Conservation (phyloP, 2,888 invertebrate species). For the Zaprionus obscuricornis region DNA sequence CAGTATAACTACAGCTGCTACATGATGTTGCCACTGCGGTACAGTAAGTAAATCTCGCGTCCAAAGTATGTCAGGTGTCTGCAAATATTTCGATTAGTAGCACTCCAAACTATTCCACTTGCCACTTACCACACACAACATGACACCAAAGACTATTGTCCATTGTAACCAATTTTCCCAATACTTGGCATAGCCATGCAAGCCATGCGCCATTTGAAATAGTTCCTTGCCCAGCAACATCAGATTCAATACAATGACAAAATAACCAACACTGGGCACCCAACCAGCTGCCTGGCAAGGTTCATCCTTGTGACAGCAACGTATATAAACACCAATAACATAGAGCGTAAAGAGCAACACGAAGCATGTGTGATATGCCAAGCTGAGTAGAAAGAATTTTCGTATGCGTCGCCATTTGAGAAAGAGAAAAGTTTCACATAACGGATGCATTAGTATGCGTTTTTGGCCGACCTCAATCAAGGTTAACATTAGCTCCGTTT, state of each 20-base stretch:
- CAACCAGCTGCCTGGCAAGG: conserved; percentile 75
- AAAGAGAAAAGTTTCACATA: conserved; percentile 92
- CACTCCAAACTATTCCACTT: no score
- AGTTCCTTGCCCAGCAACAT: conserved; percentile 89
- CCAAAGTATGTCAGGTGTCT: conserved; percentile 81
- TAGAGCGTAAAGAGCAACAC: conserved; percentile 90
- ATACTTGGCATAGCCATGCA: conserved; percentile 89
- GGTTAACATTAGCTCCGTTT: conserved; percentile 88
- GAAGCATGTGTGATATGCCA: conserved; percentile 90
- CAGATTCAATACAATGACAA: conserved; percentile 87
- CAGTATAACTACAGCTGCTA: conserved; percentile 91
- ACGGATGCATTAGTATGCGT: conserved; percentile 91
- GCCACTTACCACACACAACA: conserved; percentile 87
- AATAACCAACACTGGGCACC: conserved; percentile 84
- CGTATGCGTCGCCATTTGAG: conserved; percentile 93
- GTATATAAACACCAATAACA: conserved; percentile 85
- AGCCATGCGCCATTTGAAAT: conserved; percentile 87
- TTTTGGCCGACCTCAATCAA: conserved; percentile 92
- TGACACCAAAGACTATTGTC: conserved; percentile 89
- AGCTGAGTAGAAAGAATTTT: conserved; percentile 91
- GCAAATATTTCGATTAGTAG: no score
- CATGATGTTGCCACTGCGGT: conserved; percentile 90
- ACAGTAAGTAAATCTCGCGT: conserved; percentile 76
- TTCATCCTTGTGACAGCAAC: conserved; percentile 72
- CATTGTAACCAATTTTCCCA: conserved; percentile 95